A percentile compares a stretch with the other conserved stretches of the same genome.
phyloP scores from a whole-genome alignment of 2,797 vertebrate genomes.

The Dipus sagitta region DNA sequence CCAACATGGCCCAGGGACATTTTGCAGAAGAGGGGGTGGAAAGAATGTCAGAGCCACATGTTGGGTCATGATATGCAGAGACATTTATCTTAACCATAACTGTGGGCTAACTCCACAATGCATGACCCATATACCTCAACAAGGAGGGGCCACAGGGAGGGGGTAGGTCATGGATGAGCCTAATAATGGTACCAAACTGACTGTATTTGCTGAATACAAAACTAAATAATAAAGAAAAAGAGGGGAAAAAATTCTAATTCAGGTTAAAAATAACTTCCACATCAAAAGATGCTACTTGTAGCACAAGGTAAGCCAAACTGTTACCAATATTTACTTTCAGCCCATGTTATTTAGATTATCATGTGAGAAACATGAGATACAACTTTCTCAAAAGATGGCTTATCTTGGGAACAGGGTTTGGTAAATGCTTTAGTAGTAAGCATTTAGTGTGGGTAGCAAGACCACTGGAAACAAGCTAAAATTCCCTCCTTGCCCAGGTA shows the following conservation, averaged over 20 bases:
- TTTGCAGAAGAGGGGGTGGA: too few species aligned
- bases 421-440: neutral
- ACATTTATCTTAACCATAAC: too few species aligned
- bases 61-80: too few species aligned
- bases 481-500: neutral
- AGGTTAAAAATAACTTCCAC: conserved; percentile 20
- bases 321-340: conserved; percentile 39
- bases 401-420: neutral
- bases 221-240: too few species aligned
- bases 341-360: conserved; percentile 34
- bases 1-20: too few species aligned
- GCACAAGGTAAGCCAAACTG: conserved; percentile 33
- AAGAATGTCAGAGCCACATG: too few species aligned
- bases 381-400: conserved; percentile 1
- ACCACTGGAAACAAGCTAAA: neutral
- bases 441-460: neutral
- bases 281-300: conserved; percentile 36
- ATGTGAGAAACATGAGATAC: neutral
- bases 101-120: too few species aligned
- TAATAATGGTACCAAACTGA: too few species aligned
- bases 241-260: conserved; percentile 25
- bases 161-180: too few species aligned
- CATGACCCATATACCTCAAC: too few species aligned
- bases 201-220: too few species aligned
- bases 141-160: too few species aligned